Evolutionary conservation across 2,113 vertebrate species (phyloP), one percentile per base, ranked within the genome.

Genomic region (Trichomycterus rosablanca): DNA sequence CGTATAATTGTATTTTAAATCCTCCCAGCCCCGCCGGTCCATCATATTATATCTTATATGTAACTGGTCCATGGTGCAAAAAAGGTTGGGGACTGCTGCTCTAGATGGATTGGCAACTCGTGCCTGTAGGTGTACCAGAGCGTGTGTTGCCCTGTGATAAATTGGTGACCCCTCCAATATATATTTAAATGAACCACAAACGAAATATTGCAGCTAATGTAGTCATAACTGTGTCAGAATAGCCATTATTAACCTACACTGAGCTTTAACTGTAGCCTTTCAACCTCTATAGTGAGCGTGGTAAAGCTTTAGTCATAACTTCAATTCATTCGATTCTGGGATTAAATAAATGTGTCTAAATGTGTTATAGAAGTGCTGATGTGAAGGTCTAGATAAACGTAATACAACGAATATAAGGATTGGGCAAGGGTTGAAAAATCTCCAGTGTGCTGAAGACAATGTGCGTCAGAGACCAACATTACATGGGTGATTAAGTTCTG

Each of bases 401-500:
- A 52, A 23, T 43, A 26, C 30, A 5, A 44, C 12, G 11, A 45
- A 59, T 43, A 14, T 1, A 11, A 23, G 53, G 42, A 46, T 42
- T 22, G 12, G 16, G 12, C 12, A 19, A 43, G 43, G 19, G 26
- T 53, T 14, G n/a, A 39, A 53, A 52, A 53, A 53, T 53, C 24
- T 52, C n/a, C n/a, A n/a, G n/a, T n/a, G 43, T 55, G 22, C 23
- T 59, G 42, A 46, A 55, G 61, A 39, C 5, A 40, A 42, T 44
- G 54, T 62, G 43, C 66, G 15, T 54, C 30, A 24, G 60, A 37
- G 45, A 14, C 3, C 3, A 58, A 44, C 20, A 58, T 46, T 44
- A 45, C 28, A 58, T 34, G 28, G 53, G 32, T 24, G 30, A 58
- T 62, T 63, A 67, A 40, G 23, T 28, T 63, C 45, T 56, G 22